These are phyloP conservation scores for Acronicta psi DNA, from an alignment of 2,888 invertebrate species.

Conservation along the genomic window DNA sequence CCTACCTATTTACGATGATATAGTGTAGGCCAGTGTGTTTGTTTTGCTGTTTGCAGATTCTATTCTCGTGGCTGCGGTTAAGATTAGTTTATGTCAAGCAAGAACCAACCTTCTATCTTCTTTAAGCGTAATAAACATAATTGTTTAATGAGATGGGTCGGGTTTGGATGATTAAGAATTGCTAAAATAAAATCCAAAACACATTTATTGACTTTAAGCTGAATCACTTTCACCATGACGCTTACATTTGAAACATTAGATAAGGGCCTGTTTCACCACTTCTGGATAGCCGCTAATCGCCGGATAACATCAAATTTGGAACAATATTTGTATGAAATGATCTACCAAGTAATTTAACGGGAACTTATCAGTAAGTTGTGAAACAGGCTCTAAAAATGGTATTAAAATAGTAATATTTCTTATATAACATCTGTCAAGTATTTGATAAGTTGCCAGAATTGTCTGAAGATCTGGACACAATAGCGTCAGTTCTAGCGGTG, in stretches of 20 bases:
- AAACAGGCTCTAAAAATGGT: too few species aligned
- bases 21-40: constrained; percentile 36
- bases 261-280: too few species aligned
- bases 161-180: neutral
- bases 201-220: too few species aligned
- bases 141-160: neutral
- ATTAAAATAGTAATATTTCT: too few species aligned
- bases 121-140: constrained; percentile 8
- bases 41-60: constrained; percentile 48
- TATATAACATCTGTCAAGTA: neutral
- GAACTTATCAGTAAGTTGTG: too few species aligned
- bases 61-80: constrained; percentile 28
- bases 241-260: too few species aligned
- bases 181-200: too few species aligned
- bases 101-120: constrained; percentile 35
- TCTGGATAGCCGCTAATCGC: too few species aligned
- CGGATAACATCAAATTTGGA: too few species aligned
- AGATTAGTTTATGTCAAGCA: constrained; percentile 25
- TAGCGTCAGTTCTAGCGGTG: constrained; percentile 64
- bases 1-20: constrained; percentile 36
- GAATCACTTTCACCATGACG: too few species aligned
- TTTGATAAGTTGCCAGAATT: neutral
- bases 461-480: constrained; percentile 2
- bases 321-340: too few species aligned
- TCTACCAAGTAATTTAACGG: too few species aligned